These are phyloP conservation scores for Drosophila lowei DNA, from an alignment of 1,140 invertebrate species.

Conservation along the genomic window DNA sequence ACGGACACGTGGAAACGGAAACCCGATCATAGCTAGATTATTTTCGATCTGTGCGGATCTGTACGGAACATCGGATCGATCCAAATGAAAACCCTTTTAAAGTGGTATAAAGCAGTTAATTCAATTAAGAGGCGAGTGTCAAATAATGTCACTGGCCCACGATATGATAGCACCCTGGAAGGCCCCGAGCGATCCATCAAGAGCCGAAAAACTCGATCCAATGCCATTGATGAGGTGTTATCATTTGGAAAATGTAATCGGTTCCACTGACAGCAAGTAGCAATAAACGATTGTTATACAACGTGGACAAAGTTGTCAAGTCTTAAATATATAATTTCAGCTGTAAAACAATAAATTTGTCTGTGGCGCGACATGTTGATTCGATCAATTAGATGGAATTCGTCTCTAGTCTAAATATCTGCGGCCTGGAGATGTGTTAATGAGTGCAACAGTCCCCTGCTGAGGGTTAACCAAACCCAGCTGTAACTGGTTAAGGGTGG, in stretches of 20 bases:
- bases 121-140: constrained; percentile 73
- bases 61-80: constrained; percentile 11
- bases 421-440: constrained; percentile 57
- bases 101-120: constrained; percentile 77
- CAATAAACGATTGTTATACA: constrained; percentile 33
- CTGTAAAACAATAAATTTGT: constrained; percentile 69
- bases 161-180: constrained; percentile 34
- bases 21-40: constrained; percentile 67
- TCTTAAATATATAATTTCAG: constrained; percentile 55
- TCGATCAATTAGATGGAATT: constrained; percentile 59
- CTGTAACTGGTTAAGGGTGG: constrained; percentile 50
- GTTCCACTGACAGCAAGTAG: constrained; percentile 54
- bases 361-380: constrained; percentile 52
- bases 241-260: constrained; percentile 7
- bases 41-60: constrained; percentile 40
- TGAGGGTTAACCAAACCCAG: constrained; percentile 40
- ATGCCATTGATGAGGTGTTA: constrained; percentile 17
- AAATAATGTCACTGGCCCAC: constrained; percentile 55
- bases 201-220: not conserved
- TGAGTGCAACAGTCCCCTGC: constrained; percentile 32
- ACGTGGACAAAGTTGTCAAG: constrained; percentile 30
- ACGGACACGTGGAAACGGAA: constrained; percentile 5
- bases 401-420: constrained; percentile 31
- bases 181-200: constrained; percentile 22
- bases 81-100: constrained; percentile 61